Conservation (phyloP, 2,797 vertebrate genomes). For the Gorsachius magnificus region DNA sequence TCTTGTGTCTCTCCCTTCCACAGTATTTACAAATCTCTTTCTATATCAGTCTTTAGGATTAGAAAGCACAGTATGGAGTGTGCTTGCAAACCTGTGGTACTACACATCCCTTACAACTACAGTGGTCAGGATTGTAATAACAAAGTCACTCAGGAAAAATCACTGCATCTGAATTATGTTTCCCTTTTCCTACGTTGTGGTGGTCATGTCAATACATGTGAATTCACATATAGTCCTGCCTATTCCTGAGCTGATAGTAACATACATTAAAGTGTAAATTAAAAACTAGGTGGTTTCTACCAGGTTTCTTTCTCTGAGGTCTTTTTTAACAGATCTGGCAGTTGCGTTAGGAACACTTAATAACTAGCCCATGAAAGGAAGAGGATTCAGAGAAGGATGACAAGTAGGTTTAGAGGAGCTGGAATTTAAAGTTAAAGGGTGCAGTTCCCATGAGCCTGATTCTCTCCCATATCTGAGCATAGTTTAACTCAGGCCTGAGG, state of each 20-base stretch:
- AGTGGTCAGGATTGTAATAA: not conserved
- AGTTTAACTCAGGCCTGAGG: accelerated
- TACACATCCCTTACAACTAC: not conserved
- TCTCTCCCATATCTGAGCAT: not conserved
- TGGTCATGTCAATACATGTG: accelerated
- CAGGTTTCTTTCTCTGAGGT: not conserved
- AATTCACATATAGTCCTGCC: not conserved
- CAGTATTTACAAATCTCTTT: not conserved
- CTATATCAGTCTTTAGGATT: not conserved
- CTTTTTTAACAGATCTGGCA: not conserved
- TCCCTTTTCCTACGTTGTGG: not conserved
- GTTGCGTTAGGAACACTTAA: not conserved
- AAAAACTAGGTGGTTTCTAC: not conserved
- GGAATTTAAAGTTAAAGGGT: not conserved
- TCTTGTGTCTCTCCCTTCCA: not conserved
- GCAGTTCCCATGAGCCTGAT: not conserved
- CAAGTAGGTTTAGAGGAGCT: not conserved
- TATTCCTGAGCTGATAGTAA: not conserved
- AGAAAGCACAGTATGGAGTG: not conserved
- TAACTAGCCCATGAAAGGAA: not conserved
- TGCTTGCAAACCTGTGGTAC: not conserved
- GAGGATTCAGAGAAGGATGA: not conserved
- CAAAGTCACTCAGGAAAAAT: not conserved
- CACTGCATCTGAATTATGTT: not conserved
- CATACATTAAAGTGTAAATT: not conserved